Percentiles rank a stretch among this genome's conserved stretches.
These are phyloP conservation scores for Darevskia mixta DNA, from an alignment of 2,797 vertebrate genomes.

Conservation along the genomic window DNA sequence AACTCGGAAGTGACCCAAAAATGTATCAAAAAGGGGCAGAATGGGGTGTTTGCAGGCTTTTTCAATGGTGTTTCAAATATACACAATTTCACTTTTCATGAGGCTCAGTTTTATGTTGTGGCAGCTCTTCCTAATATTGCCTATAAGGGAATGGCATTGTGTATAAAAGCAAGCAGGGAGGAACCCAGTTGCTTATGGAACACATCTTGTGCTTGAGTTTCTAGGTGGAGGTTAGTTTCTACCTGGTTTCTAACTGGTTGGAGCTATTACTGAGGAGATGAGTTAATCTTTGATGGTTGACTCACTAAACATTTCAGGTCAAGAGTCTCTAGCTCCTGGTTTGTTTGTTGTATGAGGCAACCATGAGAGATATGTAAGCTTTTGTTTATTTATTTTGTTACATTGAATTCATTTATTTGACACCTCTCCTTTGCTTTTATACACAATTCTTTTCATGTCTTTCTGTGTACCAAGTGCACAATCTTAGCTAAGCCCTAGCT, in stretches of 20 bases:
- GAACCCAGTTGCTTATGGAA: background rate
- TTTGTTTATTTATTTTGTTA: background rate
- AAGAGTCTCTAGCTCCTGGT: background rate
- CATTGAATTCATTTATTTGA: background rate
- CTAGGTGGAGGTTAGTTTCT: constrained; percentile 33
- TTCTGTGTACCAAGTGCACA: background rate
- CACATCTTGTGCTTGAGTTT: constrained; percentile 5
- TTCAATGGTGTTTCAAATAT: too few species aligned
- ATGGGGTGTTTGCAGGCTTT: too few species aligned
- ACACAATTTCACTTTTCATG: background rate
- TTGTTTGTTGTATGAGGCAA: too few species aligned
- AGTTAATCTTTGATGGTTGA: constrained; percentile 13
- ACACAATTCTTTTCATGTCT: background rate
- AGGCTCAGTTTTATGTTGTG: background rate
- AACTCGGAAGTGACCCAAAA: too few species aligned
- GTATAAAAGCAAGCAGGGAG: constrained; percentile 1
- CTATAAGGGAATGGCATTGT: background rate
- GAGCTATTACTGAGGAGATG: background rate
- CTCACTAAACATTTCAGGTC: background rate
- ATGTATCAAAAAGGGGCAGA: too few species aligned
- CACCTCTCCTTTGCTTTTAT: background rate
- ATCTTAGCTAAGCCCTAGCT: background rate
- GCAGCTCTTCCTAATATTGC: background rate
- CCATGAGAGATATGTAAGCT: background rate
- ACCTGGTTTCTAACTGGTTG: constrained; percentile 1